Evolutionary conservation across 2,113 vertebrate species (phyloP), one percentile per base, ranked within the genome.

Genomic region (Talpa occidentalis): DNA sequence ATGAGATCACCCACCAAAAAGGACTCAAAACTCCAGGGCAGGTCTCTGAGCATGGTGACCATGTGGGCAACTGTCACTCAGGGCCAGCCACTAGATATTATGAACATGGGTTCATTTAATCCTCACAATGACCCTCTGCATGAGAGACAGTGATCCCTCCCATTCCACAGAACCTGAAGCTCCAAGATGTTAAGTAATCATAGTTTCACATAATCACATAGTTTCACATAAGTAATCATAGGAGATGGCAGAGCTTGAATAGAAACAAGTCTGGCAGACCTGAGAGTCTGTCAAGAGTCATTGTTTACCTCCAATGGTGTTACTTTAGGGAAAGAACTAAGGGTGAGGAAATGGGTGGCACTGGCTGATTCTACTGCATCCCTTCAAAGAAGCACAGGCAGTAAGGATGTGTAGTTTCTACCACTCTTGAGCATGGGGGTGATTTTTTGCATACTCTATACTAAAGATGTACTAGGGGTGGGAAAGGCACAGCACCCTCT

Each of bases 401-500:
- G 52, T 42, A 12, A 64, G 77, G 19, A 26, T 19, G 4, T 32
- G 86, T 5, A 12, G 32, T 1, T 26, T 42, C 30, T 54, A 26
- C 42, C 5, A 3, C 21, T 19, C n/a, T 47, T 0, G 0, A 14
- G 32, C 24, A 12, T 6, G 19, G 16, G 17, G 30, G 21, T n/a
- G 1, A 2, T 8, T 24, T 24, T 19, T 15, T 40, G 42, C 37
- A 14, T 26, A 4, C 12, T 16, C 28, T 74, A 5, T 3, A 5
- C 32, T 6, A 17, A 95, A 73, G 60, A n/a, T 11, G 9, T 5
- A 17, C 6, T 2, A 17, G n/a, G 14, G 16, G n/a, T 22, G 28
- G 3, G 32, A 12, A 2, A 49, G 1, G 19, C 30, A 14, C 14
- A 32, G 35, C 17, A 24, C 7, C 21, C n/a, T 32, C 62, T 52